Evolutionary conservation across 2,113 vertebrate species (phyloP).

Genomic region (Tragelaphus buxtoni): DNA sequence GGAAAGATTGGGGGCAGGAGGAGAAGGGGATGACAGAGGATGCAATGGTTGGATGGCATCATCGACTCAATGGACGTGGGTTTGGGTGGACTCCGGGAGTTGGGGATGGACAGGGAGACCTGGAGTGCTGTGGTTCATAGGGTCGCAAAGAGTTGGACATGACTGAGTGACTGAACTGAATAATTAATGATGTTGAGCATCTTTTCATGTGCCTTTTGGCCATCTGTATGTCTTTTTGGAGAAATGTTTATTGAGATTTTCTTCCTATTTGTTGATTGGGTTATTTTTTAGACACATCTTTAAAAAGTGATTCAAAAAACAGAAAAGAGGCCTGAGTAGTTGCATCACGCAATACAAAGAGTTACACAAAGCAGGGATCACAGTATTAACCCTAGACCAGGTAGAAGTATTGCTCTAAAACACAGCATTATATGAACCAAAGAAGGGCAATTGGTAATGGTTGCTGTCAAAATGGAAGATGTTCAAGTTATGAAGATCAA

Average conservation of each 20-base stretch:
- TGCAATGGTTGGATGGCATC: too few species aligned
- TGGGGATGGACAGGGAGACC: too few species aligned
- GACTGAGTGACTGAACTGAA: too few species aligned
- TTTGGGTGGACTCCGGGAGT: too few species aligned
- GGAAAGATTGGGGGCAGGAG: too few species aligned
- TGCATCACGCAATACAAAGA: not conserved
- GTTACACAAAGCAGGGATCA: not conserved
- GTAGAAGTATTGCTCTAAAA: not conserved
- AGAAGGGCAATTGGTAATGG: not conserved
- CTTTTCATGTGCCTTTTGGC: not conserved
- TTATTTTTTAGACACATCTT: not conserved
- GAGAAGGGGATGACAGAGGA: too few species aligned
- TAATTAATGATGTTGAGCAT: not conserved
- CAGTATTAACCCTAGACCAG: not conserved
- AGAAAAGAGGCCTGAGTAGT: not conserved
- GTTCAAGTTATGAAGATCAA: not conserved
- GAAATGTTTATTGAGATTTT: not conserved
- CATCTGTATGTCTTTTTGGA: not conserved
- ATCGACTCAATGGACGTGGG: accelerated
- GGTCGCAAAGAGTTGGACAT: accelerated
- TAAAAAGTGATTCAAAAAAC: not conserved
- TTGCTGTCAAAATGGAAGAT: not conserved
- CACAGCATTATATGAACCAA: not conserved
- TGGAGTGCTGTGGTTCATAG: too few species aligned
- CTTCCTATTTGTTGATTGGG: not conserved